Base-by-base conservation (phyloP, 2,888 invertebrate genomes). In the Corythucha ciliata region DNA sequence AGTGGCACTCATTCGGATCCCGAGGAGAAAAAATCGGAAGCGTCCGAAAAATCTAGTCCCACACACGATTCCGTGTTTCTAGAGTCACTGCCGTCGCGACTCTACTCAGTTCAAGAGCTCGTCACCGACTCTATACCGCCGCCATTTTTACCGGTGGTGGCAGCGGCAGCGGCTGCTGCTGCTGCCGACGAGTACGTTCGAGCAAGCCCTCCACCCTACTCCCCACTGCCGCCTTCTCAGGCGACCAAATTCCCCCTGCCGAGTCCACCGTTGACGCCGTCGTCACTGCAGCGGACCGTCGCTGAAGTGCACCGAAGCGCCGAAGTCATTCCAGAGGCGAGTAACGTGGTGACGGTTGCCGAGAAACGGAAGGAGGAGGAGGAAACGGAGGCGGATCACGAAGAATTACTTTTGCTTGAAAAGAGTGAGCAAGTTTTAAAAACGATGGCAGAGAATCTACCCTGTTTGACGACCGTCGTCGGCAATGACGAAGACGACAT, bases 1-100 rank as follows among this genome's bases (percentile, higher is more conserved):
- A 86, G 85, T 63, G 87, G 88, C 49, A 84, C 86, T 0, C 86
- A 86, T 64, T 88, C 88, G 0, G 88, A 88, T 66, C 78, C 79
- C 48, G 88, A 88, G 57, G 87, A 87, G 49, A 77, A 83, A 57
- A 72, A 74, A 65, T 48, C 56, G 46, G 55, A 55, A 41, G 56
- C 18, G 21, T 37, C 45, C 7, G 51, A 51, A 7, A 51, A 51
- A 37, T 45, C 45, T 20, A 45, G 44, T 46, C 51, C 51, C 27
- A 45, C 45, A n/a, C 44, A 44, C 37, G 51, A 51, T 33, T 5
- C 8, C 5, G 33, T 33, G 14, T 33, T 33, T 7, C 33, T 16
- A 16, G 33, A 33, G 8, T 16, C 14, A 7, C 33, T 33, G 14
- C 14, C 33, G 18, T 22, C 33, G 3, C 27, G 49, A 16, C 49